These are phyloP conservation scores for Andrena hattorfiana DNA, from an alignment of 2,888 invertebrate genomes.

Conservation along the genomic window DNA sequence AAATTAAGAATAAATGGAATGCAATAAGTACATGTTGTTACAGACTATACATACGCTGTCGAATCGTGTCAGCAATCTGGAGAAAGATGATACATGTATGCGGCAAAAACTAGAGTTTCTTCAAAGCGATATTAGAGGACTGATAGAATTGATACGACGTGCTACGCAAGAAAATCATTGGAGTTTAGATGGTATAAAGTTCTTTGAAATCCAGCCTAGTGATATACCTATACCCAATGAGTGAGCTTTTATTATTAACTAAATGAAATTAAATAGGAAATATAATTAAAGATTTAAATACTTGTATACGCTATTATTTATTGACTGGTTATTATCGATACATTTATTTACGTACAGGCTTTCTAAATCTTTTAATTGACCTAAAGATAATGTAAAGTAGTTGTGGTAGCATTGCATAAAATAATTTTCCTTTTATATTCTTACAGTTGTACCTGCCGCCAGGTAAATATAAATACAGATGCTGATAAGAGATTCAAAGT, in stretches of 20 bases:
- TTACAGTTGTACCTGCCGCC: conserved; percentile 78
- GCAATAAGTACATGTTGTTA: conserved; percentile 8
- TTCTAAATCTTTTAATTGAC: background rate
- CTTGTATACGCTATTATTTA: background rate
- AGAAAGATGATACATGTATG: conserved; percentile 80
- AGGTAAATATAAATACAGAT: conserved; percentile 79
- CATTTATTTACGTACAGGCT: background rate
- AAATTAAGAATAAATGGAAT: background rate
- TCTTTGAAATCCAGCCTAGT: conserved; percentile 85
- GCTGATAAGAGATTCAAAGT: conserved; percentile 71
- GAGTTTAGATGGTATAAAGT: conserved; percentile 86
- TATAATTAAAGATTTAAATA: conserved; percentile 23
- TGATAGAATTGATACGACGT: conserved; percentile 86
- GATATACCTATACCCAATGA: conserved; percentile 76
- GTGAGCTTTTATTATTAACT: conserved; percentile 71
- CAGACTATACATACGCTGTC: conserved; percentile 78
- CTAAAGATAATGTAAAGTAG: no score
- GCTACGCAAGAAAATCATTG: conserved; percentile 86
- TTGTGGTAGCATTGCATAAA: background rate
- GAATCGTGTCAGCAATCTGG: conserved; percentile 74
- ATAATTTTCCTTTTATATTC: conserved; percentile 31
- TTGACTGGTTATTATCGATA: background rate
- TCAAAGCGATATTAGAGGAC: conserved; percentile 86
- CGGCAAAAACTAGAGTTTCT: conserved; percentile 85
- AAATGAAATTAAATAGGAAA: conserved; percentile 8